phyloP scores from a whole-genome alignment of 2,888 invertebrate species.

The Megalurothrips usitatus region DNA sequence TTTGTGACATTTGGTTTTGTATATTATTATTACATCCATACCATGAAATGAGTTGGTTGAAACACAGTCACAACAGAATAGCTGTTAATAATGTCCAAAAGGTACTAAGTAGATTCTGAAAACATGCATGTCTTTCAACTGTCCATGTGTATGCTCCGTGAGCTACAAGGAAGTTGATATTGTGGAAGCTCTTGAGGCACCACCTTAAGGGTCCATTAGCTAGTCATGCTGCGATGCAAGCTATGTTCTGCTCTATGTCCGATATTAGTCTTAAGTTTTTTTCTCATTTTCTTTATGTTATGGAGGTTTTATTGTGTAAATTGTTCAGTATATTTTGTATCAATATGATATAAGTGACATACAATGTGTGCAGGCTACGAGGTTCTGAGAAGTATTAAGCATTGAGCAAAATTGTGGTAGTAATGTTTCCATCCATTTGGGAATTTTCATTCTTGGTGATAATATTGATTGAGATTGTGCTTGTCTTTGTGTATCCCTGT shows the following conservation, averaged over 20 bases:
- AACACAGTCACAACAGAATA: no score
- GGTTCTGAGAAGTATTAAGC: background rate
- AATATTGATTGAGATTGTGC: background rate
- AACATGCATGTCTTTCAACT: no score
- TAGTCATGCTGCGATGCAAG: slow-evolving; percentile 16
- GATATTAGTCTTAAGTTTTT: background rate
- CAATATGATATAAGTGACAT: background rate
- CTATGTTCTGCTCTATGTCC: background rate
- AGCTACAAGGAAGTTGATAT: background rate
- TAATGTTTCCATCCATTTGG: background rate
- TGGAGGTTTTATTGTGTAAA: background rate
- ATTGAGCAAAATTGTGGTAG: background rate
- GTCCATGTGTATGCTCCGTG: background rate
- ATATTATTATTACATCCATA: background rate
- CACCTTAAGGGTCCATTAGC: background rate
- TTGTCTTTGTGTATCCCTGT: background rate
- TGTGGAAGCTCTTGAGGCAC: background rate
- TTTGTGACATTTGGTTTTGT: background rate
- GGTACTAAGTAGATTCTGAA: no score
- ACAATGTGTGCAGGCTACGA: background rate
- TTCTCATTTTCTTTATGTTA: background rate
- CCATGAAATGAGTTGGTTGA: no score
- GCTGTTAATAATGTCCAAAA: no score
- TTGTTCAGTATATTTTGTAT: slow-evolving; percentile 1
- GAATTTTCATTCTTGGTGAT: background rate